Evolutionary conservation across 2,113 vertebrate species (phyloP).

Genomic region (Paratilapia polleni): DNA sequence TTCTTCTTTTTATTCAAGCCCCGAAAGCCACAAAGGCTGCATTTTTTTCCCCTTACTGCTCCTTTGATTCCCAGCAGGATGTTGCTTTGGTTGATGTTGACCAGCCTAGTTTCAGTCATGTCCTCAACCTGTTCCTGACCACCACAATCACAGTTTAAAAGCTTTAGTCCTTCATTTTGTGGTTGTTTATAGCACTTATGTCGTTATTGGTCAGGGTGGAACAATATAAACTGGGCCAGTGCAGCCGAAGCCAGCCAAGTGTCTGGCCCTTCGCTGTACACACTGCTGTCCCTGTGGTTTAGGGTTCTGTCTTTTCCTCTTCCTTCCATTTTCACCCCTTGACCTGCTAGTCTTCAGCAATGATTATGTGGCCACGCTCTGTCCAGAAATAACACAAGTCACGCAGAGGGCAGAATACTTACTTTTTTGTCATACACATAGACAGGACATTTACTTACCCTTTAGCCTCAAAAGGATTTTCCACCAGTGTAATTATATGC

Average conservation of each 20-base stretch:
- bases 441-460: neutral
- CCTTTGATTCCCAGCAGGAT: slow-evolving; percentile 54
- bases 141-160: slow-evolving; percentile 49
- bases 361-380: slow-evolving; percentile 45
- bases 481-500: slow-evolving; percentile 1
- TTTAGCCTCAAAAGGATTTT: neutral
- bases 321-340: slow-evolving; percentile 41
- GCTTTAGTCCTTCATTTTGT: slow-evolving; percentile 57
- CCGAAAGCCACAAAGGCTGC: slow-evolving; percentile 32
- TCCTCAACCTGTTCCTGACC: slow-evolving; percentile 51
- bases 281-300: slow-evolving; percentile 50
- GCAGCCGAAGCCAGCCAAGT: slow-evolving; percentile 52
- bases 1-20: slow-evolving; percentile 32
- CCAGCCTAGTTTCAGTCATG: slow-evolving; percentile 44
- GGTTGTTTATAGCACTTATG: slow-evolving; percentile 56
- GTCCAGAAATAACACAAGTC: slow-evolving; percentile 61
- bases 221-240: slow-evolving; percentile 48
- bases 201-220: slow-evolving; percentile 56
- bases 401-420: slow-evolving; percentile 26
- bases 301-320: slow-evolving; percentile 39
- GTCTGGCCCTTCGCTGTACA: slow-evolving; percentile 25
- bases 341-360: slow-evolving; percentile 43
- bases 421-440: slow-evolving; percentile 4
- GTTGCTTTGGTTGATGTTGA: slow-evolving; percentile 47
- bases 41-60: neutral